Evolutionary conservation across 2,888 invertebrate species (phyloP), one percentile per base, ranked within the genome.

Genomic region (Oscheius sp.): DNA sequence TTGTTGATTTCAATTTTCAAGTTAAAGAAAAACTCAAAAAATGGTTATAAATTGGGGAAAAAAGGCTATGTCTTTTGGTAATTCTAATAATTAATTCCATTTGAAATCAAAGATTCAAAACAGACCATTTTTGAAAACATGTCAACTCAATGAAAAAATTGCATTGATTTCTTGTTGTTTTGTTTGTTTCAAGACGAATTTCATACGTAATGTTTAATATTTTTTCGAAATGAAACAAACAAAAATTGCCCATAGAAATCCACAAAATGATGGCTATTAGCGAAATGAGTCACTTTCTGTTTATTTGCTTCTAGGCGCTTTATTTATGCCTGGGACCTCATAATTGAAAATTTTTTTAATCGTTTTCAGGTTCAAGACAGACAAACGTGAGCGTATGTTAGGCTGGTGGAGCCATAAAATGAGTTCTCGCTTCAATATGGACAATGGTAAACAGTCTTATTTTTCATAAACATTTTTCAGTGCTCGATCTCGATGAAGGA

Each of bases 321-420:
- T 12, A 12, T 36, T 36, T n/a, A n/a, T n/a, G n/a, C n/a, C n/a
- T n/a, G n/a, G n/a, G n/a, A n/a, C n/a, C n/a, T n/a, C n/a, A n/a
- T 36, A 12, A 36, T 12, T n/a, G n/a, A n/a, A n/a, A n/a, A n/a
- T n/a, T n/a, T n/a, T n/a, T n/a, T n/a, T n/a, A n/a, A n/a, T n/a
- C n/a, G n/a, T 44, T 64, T 59, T 33, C 49, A 71, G 71, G 24
- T 79, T 80, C 70, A 67, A 73, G 28, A 63, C 80, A n/a, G 83
- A 83, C 65, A 71, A 81, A 83, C 69, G 86, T 85, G 88, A 88
- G 2, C 82, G 87, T 64, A 86, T 90, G 67, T 78, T 86, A 20
- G 90, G 90, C 1, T 90, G 90, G 90, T 90, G 90, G 90, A 87
- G 89, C 32, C 89, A 90, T 81, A 84, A 86, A 32, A 72, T 86